Base-by-base conservation (phyloP, 2,888 invertebrate species). In the Trachelus troglodyta region DNA sequence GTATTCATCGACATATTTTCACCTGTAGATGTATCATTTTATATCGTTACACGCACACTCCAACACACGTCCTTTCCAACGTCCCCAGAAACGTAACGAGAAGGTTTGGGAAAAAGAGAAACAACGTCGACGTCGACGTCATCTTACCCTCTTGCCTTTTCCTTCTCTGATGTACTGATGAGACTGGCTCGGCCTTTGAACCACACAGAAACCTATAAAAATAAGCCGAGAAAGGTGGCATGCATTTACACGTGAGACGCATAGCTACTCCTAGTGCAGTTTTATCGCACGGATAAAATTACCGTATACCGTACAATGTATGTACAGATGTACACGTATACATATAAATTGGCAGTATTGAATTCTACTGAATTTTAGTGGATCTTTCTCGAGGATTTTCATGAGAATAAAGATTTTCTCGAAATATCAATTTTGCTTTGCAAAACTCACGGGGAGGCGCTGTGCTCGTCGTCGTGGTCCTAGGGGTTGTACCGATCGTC, bases 81-180 rank as follows among this genome's bases (percentile, higher is more conserved):
- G 56, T 56, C 56, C 9, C 23, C 56, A 2, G 9, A n/a, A n/a
- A n/a, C n/a, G 56, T 56, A 23, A 56, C 23, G 56, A 9, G 56
- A 56, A 56, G 6, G 23, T 56, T 56, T 56, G 9, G 2, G 23
- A 23, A 56, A 6, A 56, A 15, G 6, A 56, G 23, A 56, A 23
- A 9, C 0, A 23, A 56, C 23, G 40, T 23, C 15, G 40, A 40
- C 40, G 40, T 40, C 40, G 56, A 15, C 23, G 6, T 6, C 34
- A 6, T 35, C 94, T 95, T 92, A 97, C 97, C 93, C 97, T 93
- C 92, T 96, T 96, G 83, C 96, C 96, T 87, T 96, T 96, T 75
- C 97, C 97, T 93, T 97, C 97, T 86, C 95, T 94, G 87, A 97
- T 97, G 85, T 95, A 95, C 92, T 97, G 97, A 91, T 96, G 96